These are phyloP conservation scores for Brachyalestes nurse DNA, from an alignment of 2,797 vertebrate genomes.

Conservation along the genomic window DNA sequence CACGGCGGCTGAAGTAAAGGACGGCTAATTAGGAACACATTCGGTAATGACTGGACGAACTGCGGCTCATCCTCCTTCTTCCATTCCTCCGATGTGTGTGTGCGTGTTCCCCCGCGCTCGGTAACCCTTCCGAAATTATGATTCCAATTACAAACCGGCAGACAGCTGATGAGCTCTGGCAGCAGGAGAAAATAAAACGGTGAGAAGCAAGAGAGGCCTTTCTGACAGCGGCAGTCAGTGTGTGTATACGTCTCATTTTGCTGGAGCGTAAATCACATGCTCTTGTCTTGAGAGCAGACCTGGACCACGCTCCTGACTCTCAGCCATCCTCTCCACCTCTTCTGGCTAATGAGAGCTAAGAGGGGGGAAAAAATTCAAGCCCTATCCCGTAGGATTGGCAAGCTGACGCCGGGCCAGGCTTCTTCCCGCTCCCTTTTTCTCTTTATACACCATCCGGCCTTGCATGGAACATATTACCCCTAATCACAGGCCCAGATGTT, in stretches of 20 bases:
- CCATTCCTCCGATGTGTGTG: neutral
- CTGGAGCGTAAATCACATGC: slow-evolving; percentile 51
- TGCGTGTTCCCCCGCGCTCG: neutral
- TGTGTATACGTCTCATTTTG: slow-evolving; percentile 59
- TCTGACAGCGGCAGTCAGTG: slow-evolving; percentile 61
- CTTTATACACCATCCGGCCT: slow-evolving; percentile 43
- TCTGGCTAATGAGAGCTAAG: slow-evolving; percentile 38
- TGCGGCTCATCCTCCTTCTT: neutral
- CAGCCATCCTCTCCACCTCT: slow-evolving; percentile 37
- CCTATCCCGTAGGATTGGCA: slow-evolving; percentile 52
- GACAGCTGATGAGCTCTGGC: slow-evolving; percentile 32
- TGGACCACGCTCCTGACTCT: slow-evolving; percentile 45
- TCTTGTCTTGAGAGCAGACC: slow-evolving; percentile 42
- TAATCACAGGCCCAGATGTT: slow-evolving; percentile 71
- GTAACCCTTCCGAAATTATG: neutral
- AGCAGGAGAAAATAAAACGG: slow-evolving; percentile 39
- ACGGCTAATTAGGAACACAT: slow-evolving; percentile 2
- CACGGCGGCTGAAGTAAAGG: slow-evolving; percentile 5
- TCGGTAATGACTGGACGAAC: neutral
- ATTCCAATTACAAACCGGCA: slow-evolving; percentile 29
- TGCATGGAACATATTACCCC: slow-evolving; percentile 60
- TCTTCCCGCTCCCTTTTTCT: slow-evolving; percentile 25
- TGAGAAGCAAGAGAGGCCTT: slow-evolving; percentile 36
- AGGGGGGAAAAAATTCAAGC: slow-evolving; percentile 43
- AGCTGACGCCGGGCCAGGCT: slow-evolving; percentile 45